These are phyloP conservation scores for Takifugu ocellatus DNA, from an alignment of 2,797 vertebrate genomes.

Conservation along the genomic window DNA sequence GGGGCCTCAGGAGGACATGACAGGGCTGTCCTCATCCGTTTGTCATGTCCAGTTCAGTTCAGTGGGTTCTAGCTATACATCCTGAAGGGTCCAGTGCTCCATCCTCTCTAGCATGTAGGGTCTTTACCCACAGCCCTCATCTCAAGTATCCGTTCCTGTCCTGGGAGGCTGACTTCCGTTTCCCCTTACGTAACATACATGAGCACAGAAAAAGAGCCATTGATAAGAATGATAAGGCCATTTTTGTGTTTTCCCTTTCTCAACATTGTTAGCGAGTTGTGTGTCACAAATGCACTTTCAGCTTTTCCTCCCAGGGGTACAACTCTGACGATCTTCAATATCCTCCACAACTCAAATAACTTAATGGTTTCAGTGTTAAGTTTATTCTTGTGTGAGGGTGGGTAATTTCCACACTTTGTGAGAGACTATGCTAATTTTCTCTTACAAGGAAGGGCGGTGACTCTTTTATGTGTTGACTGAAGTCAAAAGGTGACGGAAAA, in stretches of 20 bases:
- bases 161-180: conserved; percentile 73
- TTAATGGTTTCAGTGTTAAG: conserved; percentile 1
- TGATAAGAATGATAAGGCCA: conserved; percentile 67
- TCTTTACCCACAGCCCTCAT: conserved; percentile 60
- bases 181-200: conserved; percentile 75
- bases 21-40: conserved; percentile 60
- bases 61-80: conserved; percentile 53
- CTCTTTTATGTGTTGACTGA: conserved; percentile 8
- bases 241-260: conserved; percentile 69
- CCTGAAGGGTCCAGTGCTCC: conserved; percentile 57
- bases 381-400: conserved; percentile 15
- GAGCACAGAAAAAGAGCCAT: conserved; percentile 61
- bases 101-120: conserved; percentile 44
- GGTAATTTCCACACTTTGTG: conserved; percentile 7
- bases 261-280: conserved; percentile 61
- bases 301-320: conserved; percentile 37
- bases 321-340: conserved; percentile 28
- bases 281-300: conserved; percentile 45
- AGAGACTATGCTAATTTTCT: too few species aligned
- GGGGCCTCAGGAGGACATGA: conserved; percentile 59
- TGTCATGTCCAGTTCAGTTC: conserved; percentile 64
- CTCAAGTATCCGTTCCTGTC: conserved; percentile 76
- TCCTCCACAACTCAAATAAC: neutral
- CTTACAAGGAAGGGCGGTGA: too few species aligned
- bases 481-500: conserved; percentile 17